Conservation (phyloP, 2,113 vertebrate species). For the Ictidomys tridecemlineatus region DNA sequence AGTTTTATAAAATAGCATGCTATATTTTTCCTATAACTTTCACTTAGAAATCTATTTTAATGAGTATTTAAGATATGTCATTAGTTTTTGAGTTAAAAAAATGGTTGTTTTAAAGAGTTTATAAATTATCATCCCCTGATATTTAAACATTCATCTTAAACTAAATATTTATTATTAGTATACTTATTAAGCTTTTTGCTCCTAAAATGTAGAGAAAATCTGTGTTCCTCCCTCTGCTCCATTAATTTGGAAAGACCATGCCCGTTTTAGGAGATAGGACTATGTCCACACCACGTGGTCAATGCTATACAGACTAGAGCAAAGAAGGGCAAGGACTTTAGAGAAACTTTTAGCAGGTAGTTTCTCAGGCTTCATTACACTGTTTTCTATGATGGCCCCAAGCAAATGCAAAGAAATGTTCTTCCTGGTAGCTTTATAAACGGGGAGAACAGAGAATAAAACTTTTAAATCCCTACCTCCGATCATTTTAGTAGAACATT, state of each 20-base stretch:
- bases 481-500: conserved; percentile 33
- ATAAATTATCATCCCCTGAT: neutral
- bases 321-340: neutral
- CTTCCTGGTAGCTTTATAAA: neutral
- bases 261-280: neutral
- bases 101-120: neutral
- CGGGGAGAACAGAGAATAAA: neutral
- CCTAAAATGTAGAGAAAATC: neutral
- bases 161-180: neutral
- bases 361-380: neutral
- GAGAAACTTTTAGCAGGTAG: neutral
- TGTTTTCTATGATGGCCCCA: neutral
- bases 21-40: neutral
- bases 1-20: neutral
- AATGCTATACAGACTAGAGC: neutral
- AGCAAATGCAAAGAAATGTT: neutral
- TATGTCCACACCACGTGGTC: neutral
- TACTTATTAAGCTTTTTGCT: neutral
- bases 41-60: neutral
- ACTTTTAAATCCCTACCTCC: neutral
- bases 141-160: neutral
- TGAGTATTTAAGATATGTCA: neutral
- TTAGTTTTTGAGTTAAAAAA: conserved; percentile 10
- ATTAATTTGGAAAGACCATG: neutral
- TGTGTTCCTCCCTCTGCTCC: neutral